Evolutionary conservation across 2,113 vertebrate species (phyloP).

Genomic region (Barnardius zonarius): DNA sequence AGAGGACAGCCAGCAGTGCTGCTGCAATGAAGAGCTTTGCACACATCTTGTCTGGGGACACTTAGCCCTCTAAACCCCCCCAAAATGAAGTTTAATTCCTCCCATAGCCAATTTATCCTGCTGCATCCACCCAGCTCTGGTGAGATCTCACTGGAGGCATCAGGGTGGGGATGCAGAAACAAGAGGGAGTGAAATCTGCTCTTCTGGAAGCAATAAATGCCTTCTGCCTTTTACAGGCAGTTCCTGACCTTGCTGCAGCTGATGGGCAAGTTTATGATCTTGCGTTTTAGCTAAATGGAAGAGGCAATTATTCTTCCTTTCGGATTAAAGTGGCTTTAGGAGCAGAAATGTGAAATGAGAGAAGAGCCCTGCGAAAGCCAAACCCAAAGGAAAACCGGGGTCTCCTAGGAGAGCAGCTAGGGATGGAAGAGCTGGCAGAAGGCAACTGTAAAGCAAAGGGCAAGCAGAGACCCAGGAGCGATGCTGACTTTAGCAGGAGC

Average conservation of each 20-base stretch:
- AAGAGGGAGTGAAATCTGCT: conserved; percentile 11
- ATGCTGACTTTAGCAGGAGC: not conserved
- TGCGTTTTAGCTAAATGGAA: conserved; percentile 38
- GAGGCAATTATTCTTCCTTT: conserved; percentile 34
- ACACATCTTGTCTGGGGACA: not conserved
- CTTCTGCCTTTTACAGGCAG: conserved; percentile 28
- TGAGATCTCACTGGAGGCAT: conserved; percentile 31
- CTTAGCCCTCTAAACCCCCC: not conserved
- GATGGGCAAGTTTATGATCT: conserved; percentile 51
- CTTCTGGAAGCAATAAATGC: conserved; percentile 54
- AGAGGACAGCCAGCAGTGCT: not conserved
- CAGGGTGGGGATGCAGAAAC: conserved; percentile 24
- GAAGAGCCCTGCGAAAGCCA: not conserved
- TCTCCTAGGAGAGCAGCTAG: not conserved
- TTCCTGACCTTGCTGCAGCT: conserved; percentile 23
- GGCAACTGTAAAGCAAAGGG: not conserved
- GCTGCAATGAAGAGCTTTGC: not conserved
- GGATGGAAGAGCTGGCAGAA: not conserved
- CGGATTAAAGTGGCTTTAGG: not conserved
- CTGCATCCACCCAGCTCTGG: conserved; percentile 24
- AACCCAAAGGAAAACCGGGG: not conserved
- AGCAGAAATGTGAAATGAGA: not conserved
- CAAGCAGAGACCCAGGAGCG: not conserved
- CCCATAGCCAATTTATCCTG: not conserved
- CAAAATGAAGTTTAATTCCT: not conserved